Percentiles rank a stretch among this genome's conserved stretches.
Conservation (phyloP, 2,888 invertebrate species). For the Abscondita cerata region DNA sequence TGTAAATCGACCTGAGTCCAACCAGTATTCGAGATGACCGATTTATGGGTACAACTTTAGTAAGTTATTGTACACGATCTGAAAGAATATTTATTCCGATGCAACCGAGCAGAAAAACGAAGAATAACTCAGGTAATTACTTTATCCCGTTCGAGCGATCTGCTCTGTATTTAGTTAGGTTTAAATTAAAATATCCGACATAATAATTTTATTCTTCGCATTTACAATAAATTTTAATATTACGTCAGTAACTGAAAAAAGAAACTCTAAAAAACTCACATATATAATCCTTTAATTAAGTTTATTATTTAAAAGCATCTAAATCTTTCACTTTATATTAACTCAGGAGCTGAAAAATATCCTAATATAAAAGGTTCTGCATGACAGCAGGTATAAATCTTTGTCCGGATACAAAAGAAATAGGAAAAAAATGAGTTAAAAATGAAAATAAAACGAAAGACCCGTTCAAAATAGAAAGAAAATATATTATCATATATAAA, state of each 20-base stretch:
- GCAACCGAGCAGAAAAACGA: conserved; percentile 58
- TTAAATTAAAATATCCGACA: conserved; percentile 13
- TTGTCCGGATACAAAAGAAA: conserved; percentile 58
- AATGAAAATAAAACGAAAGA: conserved; percentile 58
- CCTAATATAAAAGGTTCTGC: conserved; percentile 58
- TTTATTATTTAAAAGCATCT: conserved; percentile 23
- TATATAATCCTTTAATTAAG: conserved; percentile 19
- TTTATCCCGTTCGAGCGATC: conserved; percentile 49
- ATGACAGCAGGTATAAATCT: conserved; percentile 59
- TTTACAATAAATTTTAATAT: conserved; percentile 19
- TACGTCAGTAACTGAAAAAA: conserved; percentile 34
- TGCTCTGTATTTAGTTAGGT: conserved; percentile 25
- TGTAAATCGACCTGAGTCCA: conserved; percentile 48
- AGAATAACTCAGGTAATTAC: conserved; percentile 57
- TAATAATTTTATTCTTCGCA: conserved; percentile 5
- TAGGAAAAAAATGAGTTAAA: conserved; percentile 58
- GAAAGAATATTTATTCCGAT: conserved; percentile 56
- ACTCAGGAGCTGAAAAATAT: conserved; percentile 51
- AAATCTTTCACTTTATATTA: conserved; percentile 40
- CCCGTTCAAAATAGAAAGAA: conserved; percentile 56
- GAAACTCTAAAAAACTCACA: conserved; percentile 9
- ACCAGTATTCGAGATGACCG: conserved; percentile 54
- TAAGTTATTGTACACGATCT: conserved; percentile 58
- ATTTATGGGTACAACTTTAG: conserved; percentile 57
- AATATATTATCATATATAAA: conserved; percentile 55